Percentiles rank a stretch among this genome's conserved stretches.
phyloP scores from a whole-genome alignment of 2,797 vertebrate species.

The Gila robusta region DNA sequence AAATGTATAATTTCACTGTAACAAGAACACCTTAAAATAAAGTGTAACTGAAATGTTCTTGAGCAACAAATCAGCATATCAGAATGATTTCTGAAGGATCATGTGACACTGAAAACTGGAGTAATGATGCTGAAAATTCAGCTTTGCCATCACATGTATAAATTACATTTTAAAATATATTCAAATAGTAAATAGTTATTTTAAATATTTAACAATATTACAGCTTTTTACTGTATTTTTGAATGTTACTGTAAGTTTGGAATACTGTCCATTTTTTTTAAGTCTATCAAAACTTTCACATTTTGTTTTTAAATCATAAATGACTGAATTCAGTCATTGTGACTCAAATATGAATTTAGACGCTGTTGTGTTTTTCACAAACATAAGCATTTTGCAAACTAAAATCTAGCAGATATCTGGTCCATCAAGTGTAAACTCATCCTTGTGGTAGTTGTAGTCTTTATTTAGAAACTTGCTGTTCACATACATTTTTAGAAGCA shows the following conservation, averaged over 20 bases:
- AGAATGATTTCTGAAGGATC: not conserved
- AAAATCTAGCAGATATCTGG: not conserved
- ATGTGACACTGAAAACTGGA: not conserved
- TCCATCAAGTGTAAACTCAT: not conserved
- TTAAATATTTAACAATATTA: not conserved
- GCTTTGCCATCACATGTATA: not conserved
- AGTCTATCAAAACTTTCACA: not conserved
- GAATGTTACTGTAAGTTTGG: not conserved
- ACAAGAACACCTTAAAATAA: not conserved
- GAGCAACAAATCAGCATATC: not conserved
- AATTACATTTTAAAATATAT: not conserved
- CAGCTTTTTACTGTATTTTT: not conserved
- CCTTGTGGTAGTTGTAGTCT: not conserved
- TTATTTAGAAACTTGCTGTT: not conserved
- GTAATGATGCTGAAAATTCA: not conserved
- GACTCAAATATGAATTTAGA: not conserved
- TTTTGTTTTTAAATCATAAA: conserved; percentile 1
- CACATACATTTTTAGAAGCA: not conserved
- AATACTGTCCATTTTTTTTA: not conserved
- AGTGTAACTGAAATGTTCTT: not conserved
- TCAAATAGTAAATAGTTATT: not conserved
- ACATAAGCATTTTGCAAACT: not conserved
- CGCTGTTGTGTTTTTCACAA: not conserved
- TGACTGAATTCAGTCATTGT: too few species aligned
- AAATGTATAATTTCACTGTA: not conserved